These are phyloP conservation scores for Malacosoma neustria DNA, from an alignment of 2,888 invertebrate species.

Conservation along the genomic window DNA sequence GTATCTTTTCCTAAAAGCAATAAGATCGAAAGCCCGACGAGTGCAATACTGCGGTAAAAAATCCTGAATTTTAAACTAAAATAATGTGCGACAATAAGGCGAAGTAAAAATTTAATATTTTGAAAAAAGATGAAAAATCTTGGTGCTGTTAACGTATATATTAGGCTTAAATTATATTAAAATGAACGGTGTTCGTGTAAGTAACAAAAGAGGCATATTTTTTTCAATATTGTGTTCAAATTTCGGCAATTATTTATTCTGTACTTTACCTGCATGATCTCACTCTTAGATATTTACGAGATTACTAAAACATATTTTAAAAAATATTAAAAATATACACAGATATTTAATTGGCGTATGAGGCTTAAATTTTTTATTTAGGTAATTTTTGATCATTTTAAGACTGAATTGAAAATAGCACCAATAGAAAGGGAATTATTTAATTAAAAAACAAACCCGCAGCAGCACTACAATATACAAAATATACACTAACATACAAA, in stretches of 20 bases:
- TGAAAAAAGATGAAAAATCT: conserved; percentile 72
- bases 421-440: conserved; percentile 41
- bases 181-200: conserved; percentile 67
- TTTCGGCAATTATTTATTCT: conserved; percentile 70
- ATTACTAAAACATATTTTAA: conserved; percentile 64
- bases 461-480: conserved; percentile 44
- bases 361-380: conserved; percentile 65
- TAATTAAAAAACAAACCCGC: conserved; percentile 40
- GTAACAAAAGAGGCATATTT: conserved; percentile 71
- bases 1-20: conserved; percentile 7
- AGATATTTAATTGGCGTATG: conserved; percentile 67
- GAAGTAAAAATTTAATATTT: conserved; percentile 68
- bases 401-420: conserved; percentile 66
- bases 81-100: conserved; percentile 73
- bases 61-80: conserved; percentile 67
- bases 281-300: conserved; percentile 72
- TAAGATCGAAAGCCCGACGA: conserved; percentile 24
- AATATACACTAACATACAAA: conserved; percentile 19
- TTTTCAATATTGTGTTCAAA: conserved; percentile 70
- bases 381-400: conserved; percentile 55
- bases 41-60: conserved; percentile 68
- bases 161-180: conserved; percentile 72
- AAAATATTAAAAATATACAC: conserved; percentile 51
- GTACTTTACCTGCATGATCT: conserved; percentile 69
- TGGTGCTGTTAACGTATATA: conserved; percentile 76